These are phyloP conservation scores for Ictalurus furcatus DNA, from an alignment of 2,113 vertebrate genomes.

Conservation along the genomic window DNA sequence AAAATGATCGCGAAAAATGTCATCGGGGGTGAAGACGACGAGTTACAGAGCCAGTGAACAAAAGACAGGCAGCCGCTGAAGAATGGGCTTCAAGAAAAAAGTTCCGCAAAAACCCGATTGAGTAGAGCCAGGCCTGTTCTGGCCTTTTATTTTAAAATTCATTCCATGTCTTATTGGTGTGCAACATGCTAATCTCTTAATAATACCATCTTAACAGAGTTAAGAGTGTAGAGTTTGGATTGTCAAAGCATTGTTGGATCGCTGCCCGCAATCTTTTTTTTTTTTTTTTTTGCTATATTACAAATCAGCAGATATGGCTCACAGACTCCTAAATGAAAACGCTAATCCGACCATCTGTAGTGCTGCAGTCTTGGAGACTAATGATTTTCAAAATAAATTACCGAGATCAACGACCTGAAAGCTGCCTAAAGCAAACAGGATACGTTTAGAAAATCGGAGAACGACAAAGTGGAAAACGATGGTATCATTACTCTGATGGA, in stretches of 20 bases:
- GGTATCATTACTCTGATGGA: conserved; percentile 32
- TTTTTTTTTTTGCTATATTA: not conserved
- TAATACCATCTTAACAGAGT: conserved; percentile 17
- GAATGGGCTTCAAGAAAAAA: not conserved
- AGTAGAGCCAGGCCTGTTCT: not conserved
- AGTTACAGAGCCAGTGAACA: not conserved
- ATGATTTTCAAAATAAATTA: conserved; percentile 49
- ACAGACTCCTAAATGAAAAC: conserved; percentile 42
- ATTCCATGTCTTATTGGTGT: not conserved
- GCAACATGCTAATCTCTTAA: conserved; percentile 23
- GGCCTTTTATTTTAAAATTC: not conserved
- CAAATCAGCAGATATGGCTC: conserved; percentile 41
- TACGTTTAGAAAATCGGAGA: conserved; percentile 18
- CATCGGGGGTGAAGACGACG: not conserved
- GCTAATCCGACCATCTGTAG: conserved; percentile 50
- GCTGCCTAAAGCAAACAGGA: conserved; percentile 39
- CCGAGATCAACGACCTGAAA: conserved; percentile 42
- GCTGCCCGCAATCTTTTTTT: not conserved
- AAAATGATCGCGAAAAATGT: not conserved
- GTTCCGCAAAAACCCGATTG: not conserved
- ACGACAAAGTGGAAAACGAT: conserved; percentile 34
- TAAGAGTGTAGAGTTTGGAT: not conserved
- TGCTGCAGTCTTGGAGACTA: conserved; percentile 35
- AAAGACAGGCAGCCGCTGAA: not conserved
- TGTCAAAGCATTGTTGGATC: not conserved